phyloP scores from a whole-genome alignment of 2,888 invertebrate genomes.

The Plagodis dolabraria region DNA sequence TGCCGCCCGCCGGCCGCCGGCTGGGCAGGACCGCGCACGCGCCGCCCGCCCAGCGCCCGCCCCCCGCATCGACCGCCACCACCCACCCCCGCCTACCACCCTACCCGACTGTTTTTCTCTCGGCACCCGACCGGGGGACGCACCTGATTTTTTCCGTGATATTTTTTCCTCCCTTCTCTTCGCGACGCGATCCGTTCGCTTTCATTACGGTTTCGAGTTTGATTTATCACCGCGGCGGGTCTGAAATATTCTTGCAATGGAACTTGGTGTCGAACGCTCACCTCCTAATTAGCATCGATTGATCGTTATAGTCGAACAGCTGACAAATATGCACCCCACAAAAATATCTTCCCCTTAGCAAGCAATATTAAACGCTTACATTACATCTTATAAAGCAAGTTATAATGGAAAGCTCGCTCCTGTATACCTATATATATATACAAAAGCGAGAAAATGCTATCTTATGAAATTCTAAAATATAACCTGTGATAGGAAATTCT shows the following conservation, averaged over 20 bases:
- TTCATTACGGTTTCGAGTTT: conserved; percentile 85
- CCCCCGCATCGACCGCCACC: conserved; percentile 76
- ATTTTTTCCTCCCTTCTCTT: conserved; percentile 84
- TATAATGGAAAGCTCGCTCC: too few relatives aligned
- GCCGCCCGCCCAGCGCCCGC: conserved; percentile 71
- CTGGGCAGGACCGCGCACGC: conserved; percentile 68
- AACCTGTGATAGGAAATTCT: neutral
- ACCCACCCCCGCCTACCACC: conserved; percentile 67
- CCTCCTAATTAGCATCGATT: conserved; percentile 81
- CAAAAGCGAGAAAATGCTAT: too few relatives aligned
- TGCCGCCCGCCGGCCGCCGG: conserved; percentile 72
- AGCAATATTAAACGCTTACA: too few relatives aligned
- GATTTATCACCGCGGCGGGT: conserved; percentile 83
- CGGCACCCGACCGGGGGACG: conserved; percentile 81
- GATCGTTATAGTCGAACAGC: conserved; percentile 57
- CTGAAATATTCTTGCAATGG: conserved; percentile 82
- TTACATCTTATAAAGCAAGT: too few relatives aligned
- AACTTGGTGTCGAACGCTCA: conserved; percentile 79
- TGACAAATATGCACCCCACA: conserved; percentile 37
- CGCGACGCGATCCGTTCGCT: conserved; percentile 85
- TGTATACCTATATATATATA: too few relatives aligned
- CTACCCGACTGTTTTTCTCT: conserved; percentile 76
- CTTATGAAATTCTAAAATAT: too few relatives aligned
- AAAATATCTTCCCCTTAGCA: conserved; percentile 8
- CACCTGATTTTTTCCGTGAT: conserved; percentile 85